Conservation (phyloP, 2,888 invertebrate species). For the Unio delphinus region DNA sequence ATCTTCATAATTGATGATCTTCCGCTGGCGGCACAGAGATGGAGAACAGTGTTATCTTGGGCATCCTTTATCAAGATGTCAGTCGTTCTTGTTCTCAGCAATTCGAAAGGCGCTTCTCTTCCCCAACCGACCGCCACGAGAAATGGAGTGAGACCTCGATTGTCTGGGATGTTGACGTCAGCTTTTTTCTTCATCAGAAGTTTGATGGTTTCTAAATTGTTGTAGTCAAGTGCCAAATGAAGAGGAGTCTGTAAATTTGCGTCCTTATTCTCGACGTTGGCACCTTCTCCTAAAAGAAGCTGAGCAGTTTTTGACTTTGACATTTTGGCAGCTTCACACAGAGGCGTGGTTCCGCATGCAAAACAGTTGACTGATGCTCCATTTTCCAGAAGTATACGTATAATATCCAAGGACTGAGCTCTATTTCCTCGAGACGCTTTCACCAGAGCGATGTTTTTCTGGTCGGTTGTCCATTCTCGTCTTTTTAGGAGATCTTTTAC, state of each 20-base stretch:
- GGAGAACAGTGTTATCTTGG: conserved; percentile 31
- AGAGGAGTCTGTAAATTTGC: conserved; percentile 31
- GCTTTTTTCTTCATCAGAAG: conserved; percentile 28
- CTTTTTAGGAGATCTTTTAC: conserved; percentile 29
- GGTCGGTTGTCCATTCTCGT: conserved; percentile 32
- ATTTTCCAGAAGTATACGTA: conserved; percentile 28
- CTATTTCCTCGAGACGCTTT: conserved; percentile 24
- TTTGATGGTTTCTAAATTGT: conserved; percentile 35
- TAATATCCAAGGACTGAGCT: conserved; percentile 30
- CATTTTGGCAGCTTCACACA: conserved; percentile 35
- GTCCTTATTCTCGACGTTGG: conserved; percentile 32
- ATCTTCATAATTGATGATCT: conserved; percentile 28
- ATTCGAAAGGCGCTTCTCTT: conserved; percentile 28
- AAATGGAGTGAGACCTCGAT: conserved; percentile 33
- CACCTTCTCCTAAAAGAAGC: conserved; percentile 24
- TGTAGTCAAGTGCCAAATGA: conserved; percentile 37
- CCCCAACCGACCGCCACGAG: conserved; percentile 37
- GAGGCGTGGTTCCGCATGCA: conserved; percentile 25
- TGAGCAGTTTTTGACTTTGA: conserved; percentile 27
- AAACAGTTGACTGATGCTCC: conserved; percentile 29
- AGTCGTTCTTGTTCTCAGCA: conserved; percentile 15
- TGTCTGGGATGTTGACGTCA: conserved; percentile 35
- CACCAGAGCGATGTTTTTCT: conserved; percentile 33
- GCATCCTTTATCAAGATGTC: conserved; percentile 21
- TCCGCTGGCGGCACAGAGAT: conserved; percentile 33